Conservation (phyloP, 1,140 invertebrate species). For the Chlorops oryzae region DNA sequence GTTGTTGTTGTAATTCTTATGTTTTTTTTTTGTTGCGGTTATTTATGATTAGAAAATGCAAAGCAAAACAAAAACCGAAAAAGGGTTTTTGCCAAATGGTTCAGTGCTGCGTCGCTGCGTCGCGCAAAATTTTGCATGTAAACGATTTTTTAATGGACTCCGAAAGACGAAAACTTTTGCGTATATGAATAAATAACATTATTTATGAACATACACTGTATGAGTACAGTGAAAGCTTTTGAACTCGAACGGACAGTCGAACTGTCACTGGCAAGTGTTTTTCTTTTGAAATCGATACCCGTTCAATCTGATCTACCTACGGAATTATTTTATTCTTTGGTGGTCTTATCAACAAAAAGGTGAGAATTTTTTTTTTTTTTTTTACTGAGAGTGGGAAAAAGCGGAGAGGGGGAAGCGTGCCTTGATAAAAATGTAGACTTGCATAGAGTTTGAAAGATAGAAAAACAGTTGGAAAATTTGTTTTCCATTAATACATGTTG, state of each 20-base stretch:
- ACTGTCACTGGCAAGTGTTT: no score
- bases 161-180: no score
- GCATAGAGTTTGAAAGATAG: no score
- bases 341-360: no score
- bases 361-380: no score
- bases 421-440: no score
- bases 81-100: conserved; percentile 10
- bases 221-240: not conserved
- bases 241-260: no score
- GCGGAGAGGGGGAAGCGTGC: no score
- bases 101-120: conserved; percentile 19
- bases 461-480: no score
- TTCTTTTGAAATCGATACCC: conserved; percentile 28
- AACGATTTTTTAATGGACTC: not conserved
- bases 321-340: no score
- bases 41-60: conserved; percentile 11
- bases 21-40: not conserved
- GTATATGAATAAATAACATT: not conserved
- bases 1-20: conserved; percentile 6
- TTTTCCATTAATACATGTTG: no score
- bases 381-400: no score
- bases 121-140: conserved; percentile 36
- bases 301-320: conserved; percentile 4
- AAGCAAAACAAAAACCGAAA: conserved; percentile 14
- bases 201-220: not conserved